phyloP scores from a whole-genome alignment of 2,888 invertebrate species.

The Tipula lateralis region DNA sequence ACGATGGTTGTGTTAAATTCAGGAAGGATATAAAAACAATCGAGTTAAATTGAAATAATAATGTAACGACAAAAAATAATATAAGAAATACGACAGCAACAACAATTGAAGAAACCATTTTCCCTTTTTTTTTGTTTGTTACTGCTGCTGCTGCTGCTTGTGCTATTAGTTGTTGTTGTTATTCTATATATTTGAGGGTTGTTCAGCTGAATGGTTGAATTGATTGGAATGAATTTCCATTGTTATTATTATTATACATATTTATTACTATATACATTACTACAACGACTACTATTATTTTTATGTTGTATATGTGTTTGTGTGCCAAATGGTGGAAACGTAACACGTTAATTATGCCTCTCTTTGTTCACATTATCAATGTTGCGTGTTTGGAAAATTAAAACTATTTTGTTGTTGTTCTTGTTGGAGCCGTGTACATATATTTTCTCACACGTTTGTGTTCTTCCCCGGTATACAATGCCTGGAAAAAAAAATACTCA shows the following conservation, averaged over 20 bases:
- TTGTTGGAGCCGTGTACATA: not conserved
- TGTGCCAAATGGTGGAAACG: constrained; percentile 14
- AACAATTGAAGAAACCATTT: constrained; percentile 15
- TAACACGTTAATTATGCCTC: not conserved
- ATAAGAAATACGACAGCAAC: not conserved
- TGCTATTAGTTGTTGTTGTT: not conserved
- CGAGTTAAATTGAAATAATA: constrained; percentile 24
- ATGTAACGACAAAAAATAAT: not conserved
- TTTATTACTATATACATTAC: not conserved
- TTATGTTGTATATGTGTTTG: not conserved
- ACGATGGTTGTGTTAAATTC: not conserved
- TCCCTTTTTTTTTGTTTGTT: not conserved
- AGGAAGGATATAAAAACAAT: constrained; percentile 24
- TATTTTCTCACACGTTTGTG: not conserved
- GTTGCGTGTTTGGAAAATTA: constrained; percentile 24
- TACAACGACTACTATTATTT: not conserved
- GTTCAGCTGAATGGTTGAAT: constrained; percentile 1
- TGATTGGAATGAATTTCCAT: constrained; percentile 11
- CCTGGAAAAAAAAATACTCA: not conserved
- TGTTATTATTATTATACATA: not conserved
- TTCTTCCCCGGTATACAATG: not conserved
- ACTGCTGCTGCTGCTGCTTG: not conserved
- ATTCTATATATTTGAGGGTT: not conserved
- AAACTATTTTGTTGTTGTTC: not conserved
- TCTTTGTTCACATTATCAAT: not conserved